Evolutionary conservation across 2,797 vertebrate genomes (phyloP), one percentile per base, ranked within the genome.

Genomic region (Periophthalmus magnuspinnatus): DNA sequence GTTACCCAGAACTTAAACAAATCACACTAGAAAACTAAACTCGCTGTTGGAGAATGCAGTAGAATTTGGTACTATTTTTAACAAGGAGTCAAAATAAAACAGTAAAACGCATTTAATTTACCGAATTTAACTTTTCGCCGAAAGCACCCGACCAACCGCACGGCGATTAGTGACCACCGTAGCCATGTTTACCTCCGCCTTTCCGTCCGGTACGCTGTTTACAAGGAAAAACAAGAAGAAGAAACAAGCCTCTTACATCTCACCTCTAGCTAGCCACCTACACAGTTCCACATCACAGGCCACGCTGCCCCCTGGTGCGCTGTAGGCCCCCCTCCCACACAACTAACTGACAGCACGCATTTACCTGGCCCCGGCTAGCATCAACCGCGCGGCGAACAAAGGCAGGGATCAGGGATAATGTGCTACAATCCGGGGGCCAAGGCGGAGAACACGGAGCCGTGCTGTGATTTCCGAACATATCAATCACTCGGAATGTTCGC

Each of bases 311-410:
- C 64, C 64, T 16, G 48, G 32, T 10, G 47, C 56, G 67, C 50
- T 52, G 21, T 5, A 13, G 8, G 7, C 13, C 41, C 41, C 52
- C 33, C 56, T 62, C 65, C 55, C 66, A 54, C 57, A 63, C 57
- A 70, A 19, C 50, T 59, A 21, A 65, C 58, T n/a, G 34, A 64
- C 59, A 65, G 50, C 48, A 57, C 57, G 61, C 67, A 71, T 74
- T 70, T 60, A 82, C 77, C 80, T 84, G 80, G 50, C 72, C 72
- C 72, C 28, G 67, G 71, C 74, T 70, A 6, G 38, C 13, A 19
- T 28, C 65, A 24, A 67, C 38, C 1, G 68, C 65, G 68, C 8
- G 2, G 47, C 61, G 72, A 74, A 69, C 36, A 73, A 63, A 68
- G 68, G 70, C 73, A 48, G 63, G 55, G 24, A 64, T 48, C 59